phyloP scores from a whole-genome alignment of 1,140 invertebrate genomes.

The Leucophenga varia region DNA sequence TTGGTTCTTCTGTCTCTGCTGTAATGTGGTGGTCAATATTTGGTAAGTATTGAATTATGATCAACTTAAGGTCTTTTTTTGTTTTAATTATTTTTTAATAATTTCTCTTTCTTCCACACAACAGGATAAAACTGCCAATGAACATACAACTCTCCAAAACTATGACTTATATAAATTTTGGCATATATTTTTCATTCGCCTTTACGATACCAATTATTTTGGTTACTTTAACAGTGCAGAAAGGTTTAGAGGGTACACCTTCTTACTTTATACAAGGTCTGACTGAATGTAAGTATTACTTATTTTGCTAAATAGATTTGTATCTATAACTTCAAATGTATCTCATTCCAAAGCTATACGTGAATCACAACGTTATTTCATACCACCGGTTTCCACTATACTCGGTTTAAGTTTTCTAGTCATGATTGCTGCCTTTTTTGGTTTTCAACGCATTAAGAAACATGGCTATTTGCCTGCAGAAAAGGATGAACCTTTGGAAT shows the following conservation, averaged over 20 bases:
- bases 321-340: not conserved
- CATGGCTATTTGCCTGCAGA: constrained; percentile 17
- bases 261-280: constrained; percentile 52
- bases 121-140: constrained; percentile 30
- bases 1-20: constrained; percentile 49
- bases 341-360: no score
- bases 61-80: not conserved
- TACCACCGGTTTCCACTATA: constrained; percentile 46
- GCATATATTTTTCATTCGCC: constrained; percentile 26
- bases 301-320: not conserved
- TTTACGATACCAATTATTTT: constrained; percentile 31
- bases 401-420: constrained; percentile 39
- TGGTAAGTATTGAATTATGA: constrained; percentile 29
- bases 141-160: constrained; percentile 32
- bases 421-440: constrained; percentile 41
- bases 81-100: no score
- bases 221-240: constrained; percentile 39
- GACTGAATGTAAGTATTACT: constrained; percentile 33
- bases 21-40: constrained; percentile 45
- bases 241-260: constrained; percentile 47
- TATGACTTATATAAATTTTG: constrained; percentile 28
- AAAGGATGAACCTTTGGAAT: constrained; percentile 7
- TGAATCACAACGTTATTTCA: constrained; percentile 49
- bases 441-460: constrained; percentile 44
- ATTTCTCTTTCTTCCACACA: no score